Evolutionary conservation across 2,113 vertebrate species (phyloP), one percentile per base, ranked within the genome.

Genomic region (Mastomys natalensis): DNA sequence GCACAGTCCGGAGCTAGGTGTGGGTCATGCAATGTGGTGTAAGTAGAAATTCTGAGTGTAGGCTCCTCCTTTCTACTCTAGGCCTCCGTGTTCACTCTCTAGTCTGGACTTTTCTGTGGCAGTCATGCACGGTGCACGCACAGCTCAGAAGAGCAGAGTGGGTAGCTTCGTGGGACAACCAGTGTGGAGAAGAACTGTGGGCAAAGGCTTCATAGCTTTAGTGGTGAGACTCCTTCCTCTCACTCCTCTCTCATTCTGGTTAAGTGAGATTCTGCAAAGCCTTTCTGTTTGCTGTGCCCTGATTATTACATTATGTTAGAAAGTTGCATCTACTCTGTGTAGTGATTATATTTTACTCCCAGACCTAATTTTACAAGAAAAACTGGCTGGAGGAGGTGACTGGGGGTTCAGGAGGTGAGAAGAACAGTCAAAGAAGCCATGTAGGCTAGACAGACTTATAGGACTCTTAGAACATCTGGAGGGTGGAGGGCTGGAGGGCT

Each of bases 291-390:
- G 87, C 68, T 12, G 15, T 9, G 37, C 55, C 10, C 19, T 17
- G 16, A 3, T 26, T 40, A 81, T 77, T 45, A 24, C 7, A 31
- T 7, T 15, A 11, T 0, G 0, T 53, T 1, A 0, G 72, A 17
- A 62, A 70, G 15, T 48, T 5, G 17, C 34, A 58, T 37, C 55
- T 40, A 7, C 0, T 45, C 43, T 45, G 21, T 0, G 51, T 68
- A 51, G 91, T 89, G 1, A 1, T 13, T 88, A 84, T 64, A 90
- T 48, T 89, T 94, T 90, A 66, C 5, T 89, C 48, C 40, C 1
- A 43, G 0, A 16, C 85, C 91, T 51, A 48, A 51, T 96, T 97
- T 76, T 22, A 58, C 7, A 58, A 60, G 0, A 72, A 90, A 81
- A 48, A 51, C 76, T 96, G 40, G 15, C 48, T 66, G 1, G 37